These are phyloP conservation scores for Rotaria magnacalcarata DNA, from an alignment of 2,888 invertebrate species.

Conservation along the genomic window DNA sequence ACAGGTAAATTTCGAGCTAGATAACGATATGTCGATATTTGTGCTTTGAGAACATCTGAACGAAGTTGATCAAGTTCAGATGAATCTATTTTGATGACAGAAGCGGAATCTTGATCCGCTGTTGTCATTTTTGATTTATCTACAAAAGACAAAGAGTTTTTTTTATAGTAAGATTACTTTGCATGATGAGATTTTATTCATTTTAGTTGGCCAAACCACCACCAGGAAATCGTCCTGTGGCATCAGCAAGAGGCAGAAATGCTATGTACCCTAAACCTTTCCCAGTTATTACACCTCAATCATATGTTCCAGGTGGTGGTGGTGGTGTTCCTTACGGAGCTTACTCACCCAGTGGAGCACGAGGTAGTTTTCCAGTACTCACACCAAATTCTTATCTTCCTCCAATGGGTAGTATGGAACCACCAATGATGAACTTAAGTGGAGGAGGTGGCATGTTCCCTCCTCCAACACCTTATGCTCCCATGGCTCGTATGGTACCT, in stretches of 20 bases:
- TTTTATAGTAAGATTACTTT: background rate
- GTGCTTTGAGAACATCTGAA: constrained; percentile 74
- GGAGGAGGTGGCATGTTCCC: background rate
- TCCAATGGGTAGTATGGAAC: background rate
- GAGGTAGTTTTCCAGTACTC: background rate
- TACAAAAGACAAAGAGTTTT: background rate
- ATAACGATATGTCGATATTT: constrained; percentile 87
- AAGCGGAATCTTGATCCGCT: background rate
- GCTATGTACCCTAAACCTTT: background rate
- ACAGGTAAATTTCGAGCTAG: constrained; percentile 84
- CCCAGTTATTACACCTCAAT: background rate
- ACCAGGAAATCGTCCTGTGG: background rate
- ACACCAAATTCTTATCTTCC: background rate
- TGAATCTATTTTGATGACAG: background rate
- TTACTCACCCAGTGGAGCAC: background rate
- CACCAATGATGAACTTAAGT: background rate
- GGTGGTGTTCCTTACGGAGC: background rate
- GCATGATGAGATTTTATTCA: too few species aligned
- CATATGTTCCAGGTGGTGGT: background rate
- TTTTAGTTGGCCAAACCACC: constrained; percentile 15
- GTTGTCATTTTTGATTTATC: background rate
- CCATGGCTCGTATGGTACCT: too few species aligned
- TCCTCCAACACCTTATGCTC: background rate
- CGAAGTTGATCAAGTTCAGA: constrained; percentile 1
- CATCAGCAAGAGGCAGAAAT: background rate